A percentile compares a stretch with the other conserved stretches of the same genome.
Evolutionary conservation across 2,113 vertebrate genomes (phyloP).

Genomic region (Corythornis cristatus): DNA sequence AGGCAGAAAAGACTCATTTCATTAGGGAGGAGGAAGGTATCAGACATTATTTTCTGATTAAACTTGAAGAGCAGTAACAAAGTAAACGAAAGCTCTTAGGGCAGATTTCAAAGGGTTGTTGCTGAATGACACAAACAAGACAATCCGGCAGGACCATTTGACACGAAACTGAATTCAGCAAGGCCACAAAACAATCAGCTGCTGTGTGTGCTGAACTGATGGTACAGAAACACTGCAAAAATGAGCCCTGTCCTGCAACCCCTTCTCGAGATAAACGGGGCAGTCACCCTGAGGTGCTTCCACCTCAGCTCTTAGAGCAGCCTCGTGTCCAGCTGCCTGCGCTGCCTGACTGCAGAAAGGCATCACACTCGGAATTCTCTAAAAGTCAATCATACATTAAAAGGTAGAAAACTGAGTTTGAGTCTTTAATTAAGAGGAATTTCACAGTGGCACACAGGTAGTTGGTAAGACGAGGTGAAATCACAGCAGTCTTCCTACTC

Average conservation of each 20-base stretch:
- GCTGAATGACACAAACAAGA: slow-evolving; percentile 54
- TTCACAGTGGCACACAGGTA: slow-evolving; percentile 36
- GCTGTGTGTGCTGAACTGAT: neutral
- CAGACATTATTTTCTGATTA: slow-evolving; percentile 32
- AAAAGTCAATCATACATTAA: neutral
- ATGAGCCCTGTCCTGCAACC: neutral
- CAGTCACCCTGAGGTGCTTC: neutral
- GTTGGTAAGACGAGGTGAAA: slow-evolving; percentile 68
- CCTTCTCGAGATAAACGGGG: fast-evolving
- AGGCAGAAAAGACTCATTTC: slow-evolving; percentile 9
- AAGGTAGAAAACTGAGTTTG: too few relatives aligned
- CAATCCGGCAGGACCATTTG: slow-evolving; percentile 51
- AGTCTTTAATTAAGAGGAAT: slow-evolving; percentile 34
- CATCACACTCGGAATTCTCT: neutral
- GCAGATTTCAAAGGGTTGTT: slow-evolving; percentile 44
- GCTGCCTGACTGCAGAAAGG: neutral
- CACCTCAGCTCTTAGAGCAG: neutral
- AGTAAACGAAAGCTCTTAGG: slow-evolving; percentile 35
- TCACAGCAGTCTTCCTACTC: slow-evolving; percentile 69
- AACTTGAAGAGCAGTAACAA: slow-evolving; percentile 19
- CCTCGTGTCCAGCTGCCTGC: neutral
- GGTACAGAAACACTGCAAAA: neutral
- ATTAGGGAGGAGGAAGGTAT: slow-evolving; percentile 30
- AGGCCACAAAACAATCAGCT: neutral
- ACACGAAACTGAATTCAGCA: neutral